Base-by-base conservation (phyloP, 2,888 invertebrate genomes). In the Gymnoscelis rufifasciata region DNA sequence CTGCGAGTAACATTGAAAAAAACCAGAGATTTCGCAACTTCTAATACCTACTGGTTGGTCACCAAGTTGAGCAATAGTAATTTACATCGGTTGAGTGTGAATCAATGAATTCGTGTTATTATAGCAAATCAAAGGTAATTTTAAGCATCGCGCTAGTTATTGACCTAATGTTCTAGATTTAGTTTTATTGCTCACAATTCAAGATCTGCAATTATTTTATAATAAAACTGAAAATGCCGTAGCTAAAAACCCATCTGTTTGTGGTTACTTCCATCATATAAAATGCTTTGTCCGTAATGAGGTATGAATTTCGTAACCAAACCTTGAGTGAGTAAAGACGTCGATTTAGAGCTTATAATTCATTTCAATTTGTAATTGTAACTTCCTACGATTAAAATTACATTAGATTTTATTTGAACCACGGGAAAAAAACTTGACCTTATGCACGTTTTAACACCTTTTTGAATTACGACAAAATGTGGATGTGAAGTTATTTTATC, bases 311-410 rank as follows among this genome's bases (percentile, higher is more conserved):
- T 48, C 48, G 11, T 29, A 48, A 43, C 11, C 5, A 31, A 12
- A 19, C 48, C 48, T 48, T 48, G 48, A 23, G 27, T 29, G 13
- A 3, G 35, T 39, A 45, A 27, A 38, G 27, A 31, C 40, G 31
- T 38, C 23, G 26, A 35, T 19, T 19, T 19, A 19, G 3, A 43
- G 39, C 15, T 26, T 10, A 39, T 39, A 35, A 43, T 39, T 38
- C 36, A 39, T 38, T 42, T 39, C 15, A 38, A 33, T 29, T 39
- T 30, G 42, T 19, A 33, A 40, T 8, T 30, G 29, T 33, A 30
- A 19, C 47, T 36, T 43, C 43, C 33, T 28, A 35, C 47, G 35
- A 15, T 43, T 35, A 35, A 26, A 35, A 42, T 28, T 24, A 23
- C 31, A 47, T 42, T 47, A 31, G 19, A 19, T 42, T 42, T 38